Percentiles rank a stretch among this genome's conserved stretches.
Conservation (phyloP, 2,888 invertebrate species). For the Nephrotoma flavescens region DNA sequence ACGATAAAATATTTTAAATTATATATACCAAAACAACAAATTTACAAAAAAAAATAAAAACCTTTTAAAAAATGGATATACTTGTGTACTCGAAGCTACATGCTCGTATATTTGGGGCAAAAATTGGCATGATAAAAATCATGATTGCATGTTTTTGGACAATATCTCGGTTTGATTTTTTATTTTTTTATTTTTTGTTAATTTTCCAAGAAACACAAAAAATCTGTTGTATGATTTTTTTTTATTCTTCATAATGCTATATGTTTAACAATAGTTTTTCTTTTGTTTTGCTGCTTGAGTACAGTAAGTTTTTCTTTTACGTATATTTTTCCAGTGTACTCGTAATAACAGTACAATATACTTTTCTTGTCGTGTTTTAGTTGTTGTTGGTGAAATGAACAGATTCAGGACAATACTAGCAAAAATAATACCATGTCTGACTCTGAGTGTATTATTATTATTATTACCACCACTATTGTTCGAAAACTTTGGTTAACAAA, state of each 20-base stretch:
- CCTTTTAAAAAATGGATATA: background rate
- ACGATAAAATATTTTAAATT: background rate
- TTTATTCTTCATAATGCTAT: background rate
- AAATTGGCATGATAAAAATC: background rate
- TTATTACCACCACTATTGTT: background rate
- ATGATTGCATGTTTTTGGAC: background rate
- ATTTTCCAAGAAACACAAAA: background rate
- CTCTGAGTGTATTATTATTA: background rate
- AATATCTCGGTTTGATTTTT: background rate
- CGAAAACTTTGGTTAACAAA: background rate
- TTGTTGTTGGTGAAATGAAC: background rate
- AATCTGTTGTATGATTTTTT: background rate
- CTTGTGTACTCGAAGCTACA: background rate
- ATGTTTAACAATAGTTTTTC: background rate
- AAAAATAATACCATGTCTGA: background rate
- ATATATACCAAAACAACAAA: background rate
- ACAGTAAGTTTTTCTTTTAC: background rate
- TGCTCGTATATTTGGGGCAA: background rate
- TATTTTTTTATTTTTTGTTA: background rate
- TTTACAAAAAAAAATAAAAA: background rate
- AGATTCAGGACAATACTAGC: background rate
- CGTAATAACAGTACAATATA: background rate
- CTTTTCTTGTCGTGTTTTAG: background rate
- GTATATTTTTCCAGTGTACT: background rate
- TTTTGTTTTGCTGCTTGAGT: background rate